Base-by-base conservation (phyloP, 1,140 invertebrate genomes). In the roundworm (Caenorhabditis elegans) region DNA sequence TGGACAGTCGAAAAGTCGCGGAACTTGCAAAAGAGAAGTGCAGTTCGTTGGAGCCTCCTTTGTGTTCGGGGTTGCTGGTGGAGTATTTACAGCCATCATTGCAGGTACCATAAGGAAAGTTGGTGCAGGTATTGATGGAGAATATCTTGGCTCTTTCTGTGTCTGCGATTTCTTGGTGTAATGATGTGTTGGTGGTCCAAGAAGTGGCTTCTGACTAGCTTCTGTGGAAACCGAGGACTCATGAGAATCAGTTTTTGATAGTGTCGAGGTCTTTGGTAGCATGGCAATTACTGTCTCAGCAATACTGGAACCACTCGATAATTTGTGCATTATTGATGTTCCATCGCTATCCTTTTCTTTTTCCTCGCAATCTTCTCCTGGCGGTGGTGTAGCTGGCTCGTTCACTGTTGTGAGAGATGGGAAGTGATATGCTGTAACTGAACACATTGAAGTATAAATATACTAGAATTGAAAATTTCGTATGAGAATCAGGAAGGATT, bases 91-190 rank as follows among this genome's bases (percentile, higher is more conserved):
- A 26, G 51, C 26, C 82, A 83, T 83, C 55, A 83, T 83, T 28
- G 82, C 82, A 65, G 82, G 82, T 34, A 83, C 82, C 76, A 83
- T 78, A n/a, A 83, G 76, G 47, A 83, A 83, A 47, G 82, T 83
- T 75, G 82, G 82, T 1, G 82, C 79, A 75, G 76, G 82, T 46
- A 83, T 83, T 0, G 47, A 79, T 1, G 65, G 65, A 51, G 39
- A 34, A 24, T 77, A 22, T 10, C 51, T n/a, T 4, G 79, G n/a
- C 22, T 55, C 39, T 19, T 70, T 36, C 51, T 47, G 53, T 76
- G 51, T 19, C 76, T 81, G 80, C 13, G 76, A 49, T 49, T 79
- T 60, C 13, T 70, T 70, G n/a, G 60, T 79, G 39, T 81, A 55
- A 65, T 78, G 53, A 79, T 78, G 51, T 6, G 55, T 49, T 36